Base-by-base conservation (phyloP, 2,888 invertebrate species). In the Cantharis lateralis region DNA sequence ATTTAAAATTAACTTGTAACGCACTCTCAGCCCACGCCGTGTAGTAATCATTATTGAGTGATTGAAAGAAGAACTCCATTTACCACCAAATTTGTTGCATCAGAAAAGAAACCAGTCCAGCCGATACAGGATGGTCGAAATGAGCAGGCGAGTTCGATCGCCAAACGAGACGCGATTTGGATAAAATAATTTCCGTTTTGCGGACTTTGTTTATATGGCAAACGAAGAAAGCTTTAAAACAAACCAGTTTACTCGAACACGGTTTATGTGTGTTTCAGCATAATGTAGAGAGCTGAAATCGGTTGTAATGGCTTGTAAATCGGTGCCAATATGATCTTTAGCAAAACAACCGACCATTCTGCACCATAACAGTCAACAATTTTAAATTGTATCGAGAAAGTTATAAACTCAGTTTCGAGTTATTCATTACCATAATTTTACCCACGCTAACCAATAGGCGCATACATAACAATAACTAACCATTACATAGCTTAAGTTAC, bases 241-340 rank as follows among this genome's bases (percentile, higher is more conserved):
- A 76, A 32, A 32, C 75, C 81, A 82, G 82, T 72, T 78, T 68
- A 76, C 81, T 81, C 71, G 63, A 77, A 77, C 76, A 79, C 80
- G 79, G 82, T 82, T 82, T 83, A 82, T 82, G 80, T 78, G 78
- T 79, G 82, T 81, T 82, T 82, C 77, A 78, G 80, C 74, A 82
- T 82, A 82, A 84, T 82, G 81, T 82, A 83, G 72, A 79, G 82
- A 80, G 79, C 75, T 81, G 79, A 78, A 77, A 76, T 78, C 79
- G 81, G 75, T 80, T 83, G 84, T 84, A 82, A 84, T 84, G 77
- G 82, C 82, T 83, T 84, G 84, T 85, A 84, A 84, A 84, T 84
- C 82, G 82, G 83, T 84, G 84, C 83, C 84, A 84, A 84, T 84
- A 81, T 82, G 83, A 83, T 83, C 84, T 84, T 82, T 82, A 83